These are phyloP conservation scores for Cranoglanis bouderius DNA, from an alignment of 2,113 vertebrate species.

Conservation along the genomic window DNA sequence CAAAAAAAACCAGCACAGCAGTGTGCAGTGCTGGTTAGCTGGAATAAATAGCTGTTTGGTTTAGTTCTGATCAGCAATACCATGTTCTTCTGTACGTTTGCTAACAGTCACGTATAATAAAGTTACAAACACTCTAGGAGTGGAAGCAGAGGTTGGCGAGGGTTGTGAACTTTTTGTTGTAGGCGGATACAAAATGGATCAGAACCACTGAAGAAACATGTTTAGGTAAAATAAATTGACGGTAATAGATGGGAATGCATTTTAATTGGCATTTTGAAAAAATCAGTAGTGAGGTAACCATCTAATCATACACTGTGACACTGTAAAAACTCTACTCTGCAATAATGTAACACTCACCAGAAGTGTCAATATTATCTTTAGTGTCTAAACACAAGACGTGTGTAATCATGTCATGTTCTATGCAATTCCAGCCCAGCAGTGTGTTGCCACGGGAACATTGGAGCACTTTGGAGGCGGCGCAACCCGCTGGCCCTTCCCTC, in stretches of 20 bases:
- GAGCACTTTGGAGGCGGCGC: slow-evolving; percentile 75
- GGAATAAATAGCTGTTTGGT: neutral
- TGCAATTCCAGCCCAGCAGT: slow-evolving; percentile 61
- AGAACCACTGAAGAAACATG: neutral
- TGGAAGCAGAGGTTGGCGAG: neutral
- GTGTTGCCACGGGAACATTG: slow-evolving; percentile 83
- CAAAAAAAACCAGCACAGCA: too few species aligned
- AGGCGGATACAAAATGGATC: neutral
- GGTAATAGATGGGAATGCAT: neutral
- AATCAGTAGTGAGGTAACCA: neutral
- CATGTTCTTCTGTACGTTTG: neutral
- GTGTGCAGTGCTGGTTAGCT: neutral
- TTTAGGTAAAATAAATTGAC: neutral
- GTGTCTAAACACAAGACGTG: neutral
- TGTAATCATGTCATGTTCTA: neutral
- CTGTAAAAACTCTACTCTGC: neutral
- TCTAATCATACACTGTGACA: neutral
- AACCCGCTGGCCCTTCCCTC: slow-evolving; percentile 68
- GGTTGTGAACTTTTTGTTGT: neutral
- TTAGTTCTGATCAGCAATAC: neutral
- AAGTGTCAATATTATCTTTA: neutral
- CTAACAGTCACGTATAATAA: neutral
- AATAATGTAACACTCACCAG: neutral
- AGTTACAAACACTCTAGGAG: neutral
- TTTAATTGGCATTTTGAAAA: neutral